Conservation (phyloP, 2,888 invertebrate species). For the Habroteleia sp. region DNA sequence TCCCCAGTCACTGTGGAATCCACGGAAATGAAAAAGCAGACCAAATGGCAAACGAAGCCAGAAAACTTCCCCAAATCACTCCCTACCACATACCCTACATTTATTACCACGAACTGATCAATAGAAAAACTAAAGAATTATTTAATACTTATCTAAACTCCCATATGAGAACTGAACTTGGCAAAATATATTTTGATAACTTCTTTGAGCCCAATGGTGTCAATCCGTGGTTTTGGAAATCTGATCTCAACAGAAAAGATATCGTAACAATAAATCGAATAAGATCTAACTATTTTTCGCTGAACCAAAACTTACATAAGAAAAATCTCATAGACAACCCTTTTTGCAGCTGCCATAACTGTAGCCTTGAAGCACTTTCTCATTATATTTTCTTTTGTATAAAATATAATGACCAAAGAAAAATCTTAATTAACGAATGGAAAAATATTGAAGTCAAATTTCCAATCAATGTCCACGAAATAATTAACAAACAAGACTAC, state of each 20-base stretch:
- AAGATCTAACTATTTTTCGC: slow-evolving; percentile 8
- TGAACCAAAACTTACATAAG: not conserved
- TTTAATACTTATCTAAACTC: not conserved
- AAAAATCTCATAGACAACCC: slow-evolving; percentile 9
- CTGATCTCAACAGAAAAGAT: not conserved
- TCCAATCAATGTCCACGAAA: not conserved
- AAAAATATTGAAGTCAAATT: not conserved
- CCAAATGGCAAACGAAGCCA: slow-evolving; percentile 7
- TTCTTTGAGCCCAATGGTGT: not conserved
- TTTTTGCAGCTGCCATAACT: not conserved
- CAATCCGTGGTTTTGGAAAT: slow-evolving; percentile 34
- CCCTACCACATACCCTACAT: not conserved
- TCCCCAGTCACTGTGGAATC: slow-evolving; percentile 25
- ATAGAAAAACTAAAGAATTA: not conserved
- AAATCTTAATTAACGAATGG: not conserved
- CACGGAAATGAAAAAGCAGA: slow-evolving; percentile 17
- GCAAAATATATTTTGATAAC: slow-evolving; percentile 11
- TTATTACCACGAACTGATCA: slow-evolving; percentile 7
- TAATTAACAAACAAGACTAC: not conserved
- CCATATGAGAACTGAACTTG: not conserved
- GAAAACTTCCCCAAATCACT: not conserved
- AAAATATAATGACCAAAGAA: no score
- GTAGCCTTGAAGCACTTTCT: no score
- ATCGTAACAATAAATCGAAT: slow-evolving; percentile 15
- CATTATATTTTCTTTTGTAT: no score